Evolutionary conservation across 2,113 vertebrate genomes (phyloP), one percentile per base, ranked within the genome.

Genomic region (Oryzias melastigma): DNA sequence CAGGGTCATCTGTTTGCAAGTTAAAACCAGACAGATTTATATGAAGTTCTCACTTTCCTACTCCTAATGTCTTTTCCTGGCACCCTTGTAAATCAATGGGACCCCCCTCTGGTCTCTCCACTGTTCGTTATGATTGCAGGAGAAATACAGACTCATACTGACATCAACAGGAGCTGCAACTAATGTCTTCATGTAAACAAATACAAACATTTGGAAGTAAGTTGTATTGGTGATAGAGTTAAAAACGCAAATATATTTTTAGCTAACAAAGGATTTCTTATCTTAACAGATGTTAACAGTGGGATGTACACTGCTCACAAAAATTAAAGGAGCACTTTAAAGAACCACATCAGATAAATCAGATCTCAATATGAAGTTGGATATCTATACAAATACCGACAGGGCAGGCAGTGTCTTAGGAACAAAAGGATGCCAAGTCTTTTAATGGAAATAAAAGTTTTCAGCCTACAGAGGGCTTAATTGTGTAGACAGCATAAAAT

Each of bases 11-110:
- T 73, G 75, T 71, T 79, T 68, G 67, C 62, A 60, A 27, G 3
- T 70, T 75, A 71, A 78, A 85, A 65, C 56, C 27, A 19, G 80
- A 78, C 71, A 80, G 80, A 66, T 80, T 80, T 81, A 78, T 81
- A 71, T 69, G 54, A 35, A 68, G 52, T 71, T 59, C 52, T 59
- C 68, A 60, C 62, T 82, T 80, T 85, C 46, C 1, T 8, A 71
- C 62, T 58, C 17, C 1, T 68, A 53, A 64, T 27, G 52, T 73
- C 20, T 74, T 62, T 73, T 41, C 69, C 29, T 52, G 6, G 25
- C 41, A 25, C 54, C 35, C 48, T 60, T 66, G 72, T 80, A 68
- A 87, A 84, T 85, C 66, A 82, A 51, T 53, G 25, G 6, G 27
- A 13, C 45, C 49, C 20, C 19, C n/a, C 25, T 35, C 50, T 7